A percentile compares a stretch with the other conserved stretches of the same genome.
These are phyloP conservation scores for Rana temporaria DNA, from an alignment of 2,113 vertebrate genomes.

Conservation along the genomic window DNA sequence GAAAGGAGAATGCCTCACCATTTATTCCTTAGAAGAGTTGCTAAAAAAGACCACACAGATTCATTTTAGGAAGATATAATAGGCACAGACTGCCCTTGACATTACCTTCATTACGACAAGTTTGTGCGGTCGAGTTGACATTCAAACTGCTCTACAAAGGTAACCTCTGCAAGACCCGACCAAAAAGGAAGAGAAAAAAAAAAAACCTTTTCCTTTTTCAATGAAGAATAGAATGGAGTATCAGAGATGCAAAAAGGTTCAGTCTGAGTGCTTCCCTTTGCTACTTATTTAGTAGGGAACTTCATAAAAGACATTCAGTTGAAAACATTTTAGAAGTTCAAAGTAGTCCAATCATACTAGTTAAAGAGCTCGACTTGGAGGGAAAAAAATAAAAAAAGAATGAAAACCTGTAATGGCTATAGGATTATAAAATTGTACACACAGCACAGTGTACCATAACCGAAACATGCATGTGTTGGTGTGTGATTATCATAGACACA, in stretches of 20 bases:
- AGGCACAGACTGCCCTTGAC: slow-evolving; percentile 56
- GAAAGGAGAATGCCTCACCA: slow-evolving; percentile 55
- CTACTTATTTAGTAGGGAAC: slow-evolving; percentile 7
- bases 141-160: slow-evolving; percentile 44
- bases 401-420: no score
- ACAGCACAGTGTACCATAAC: no score
- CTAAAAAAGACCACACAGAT: slow-evolving; percentile 55
- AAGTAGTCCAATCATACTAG: not conserved
- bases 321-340: not conserved
- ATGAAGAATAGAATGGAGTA: slow-evolving; percentile 14
- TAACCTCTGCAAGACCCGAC: slow-evolving; percentile 37
- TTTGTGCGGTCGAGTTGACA: slow-evolving; percentile 50
- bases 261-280: slow-evolving; percentile 24
- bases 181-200: not conserved
- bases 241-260: slow-evolving; percentile 32
- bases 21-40: slow-evolving; percentile 56
- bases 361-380: no score
- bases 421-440: no score
- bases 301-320: slow-evolving; percentile 9
- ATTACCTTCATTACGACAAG: slow-evolving; percentile 50
- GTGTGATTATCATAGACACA: no score
- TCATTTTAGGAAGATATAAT: slow-evolving; percentile 59
- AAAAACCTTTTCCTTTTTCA: slow-evolving; percentile 9
- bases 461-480: no score
- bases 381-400: no score